Evolutionary conservation across 2,113 vertebrate species (phyloP).

Genomic region (Megaptera novaeangliae): DNA sequence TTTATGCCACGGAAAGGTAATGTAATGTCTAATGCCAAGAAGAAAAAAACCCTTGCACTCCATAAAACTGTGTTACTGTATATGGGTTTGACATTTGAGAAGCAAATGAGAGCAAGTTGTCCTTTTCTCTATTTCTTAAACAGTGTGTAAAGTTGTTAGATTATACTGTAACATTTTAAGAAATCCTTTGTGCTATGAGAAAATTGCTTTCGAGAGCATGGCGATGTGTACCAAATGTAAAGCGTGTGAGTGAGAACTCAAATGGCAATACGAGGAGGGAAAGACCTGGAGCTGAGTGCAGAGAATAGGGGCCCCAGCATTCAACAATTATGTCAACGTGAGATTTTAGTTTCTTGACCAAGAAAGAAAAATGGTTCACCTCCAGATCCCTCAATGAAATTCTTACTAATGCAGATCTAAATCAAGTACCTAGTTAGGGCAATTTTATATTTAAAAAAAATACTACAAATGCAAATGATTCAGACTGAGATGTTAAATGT

Average conservation of each 20-base stretch:
- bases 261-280: background rate
- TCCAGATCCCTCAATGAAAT: background rate
- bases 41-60: constrained; percentile 10
- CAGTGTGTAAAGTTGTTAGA: constrained; percentile 75
- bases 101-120: constrained; percentile 73
- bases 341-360: background rate
- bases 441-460: background rate
- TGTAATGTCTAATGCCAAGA: constrained; percentile 64
- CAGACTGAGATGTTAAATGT: background rate
- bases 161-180: constrained; percentile 73
- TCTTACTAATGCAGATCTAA: background rate
- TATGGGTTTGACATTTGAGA: constrained; percentile 74
- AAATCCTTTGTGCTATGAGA: constrained; percentile 66
- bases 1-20: constrained; percentile 68
- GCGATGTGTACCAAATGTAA: constrained; percentile 14
- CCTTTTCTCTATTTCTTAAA: constrained; percentile 77
- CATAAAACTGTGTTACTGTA: constrained; percentile 65
- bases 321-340: background rate
- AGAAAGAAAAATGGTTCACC: background rate
- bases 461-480: background rate
- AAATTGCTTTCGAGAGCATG: constrained; percentile 59
- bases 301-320: background rate
- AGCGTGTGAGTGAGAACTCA: background rate
- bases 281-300: background rate
- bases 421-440: background rate